phyloP scores from a whole-genome alignment of 2,113 vertebrate genomes.

The Narcine bancroftii region DNA sequence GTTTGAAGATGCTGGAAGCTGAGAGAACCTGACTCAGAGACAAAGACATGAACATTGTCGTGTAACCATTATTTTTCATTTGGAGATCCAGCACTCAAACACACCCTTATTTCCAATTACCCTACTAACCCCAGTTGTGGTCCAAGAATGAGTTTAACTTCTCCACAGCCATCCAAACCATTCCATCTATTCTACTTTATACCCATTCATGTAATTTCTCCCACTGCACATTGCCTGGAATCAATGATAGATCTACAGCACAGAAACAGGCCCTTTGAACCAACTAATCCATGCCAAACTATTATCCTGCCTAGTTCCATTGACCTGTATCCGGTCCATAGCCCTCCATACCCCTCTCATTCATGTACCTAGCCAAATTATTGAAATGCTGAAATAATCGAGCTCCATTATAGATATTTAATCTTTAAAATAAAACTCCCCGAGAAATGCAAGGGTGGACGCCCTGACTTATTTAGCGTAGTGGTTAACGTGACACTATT shows the following conservation, averaged over 20 bases:
- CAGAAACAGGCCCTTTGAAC: too few species aligned
- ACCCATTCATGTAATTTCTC: neutral
- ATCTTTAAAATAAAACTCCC: neutral
- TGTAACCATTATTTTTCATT: neutral
- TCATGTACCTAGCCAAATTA: neutral
- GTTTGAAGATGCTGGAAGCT: slow-evolving; percentile 66
- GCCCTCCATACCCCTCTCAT: too few species aligned
- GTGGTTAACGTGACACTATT: too few species aligned
- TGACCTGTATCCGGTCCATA: too few species aligned
- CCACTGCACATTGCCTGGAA: too few species aligned
- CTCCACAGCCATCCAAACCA: neutral
- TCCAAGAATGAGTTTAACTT: neutral
- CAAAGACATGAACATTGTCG: neutral
- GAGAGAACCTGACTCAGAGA: slow-evolving; percentile 55
- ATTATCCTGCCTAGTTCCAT: too few species aligned
- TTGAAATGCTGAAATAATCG: neutral
- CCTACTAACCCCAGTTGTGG: too few species aligned
- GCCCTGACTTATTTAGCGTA: too few species aligned
- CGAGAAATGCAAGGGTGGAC: neutral
- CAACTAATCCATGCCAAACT: too few species aligned
- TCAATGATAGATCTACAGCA: too few species aligned
- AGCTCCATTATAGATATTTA: neutral
- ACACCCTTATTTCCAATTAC: too few species aligned
- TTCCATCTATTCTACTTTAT: neutral
- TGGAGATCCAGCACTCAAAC: too few species aligned